Evolutionary conservation across 2,888 invertebrate species (phyloP).

Genomic region (Steinernema scapterisci): DNA sequence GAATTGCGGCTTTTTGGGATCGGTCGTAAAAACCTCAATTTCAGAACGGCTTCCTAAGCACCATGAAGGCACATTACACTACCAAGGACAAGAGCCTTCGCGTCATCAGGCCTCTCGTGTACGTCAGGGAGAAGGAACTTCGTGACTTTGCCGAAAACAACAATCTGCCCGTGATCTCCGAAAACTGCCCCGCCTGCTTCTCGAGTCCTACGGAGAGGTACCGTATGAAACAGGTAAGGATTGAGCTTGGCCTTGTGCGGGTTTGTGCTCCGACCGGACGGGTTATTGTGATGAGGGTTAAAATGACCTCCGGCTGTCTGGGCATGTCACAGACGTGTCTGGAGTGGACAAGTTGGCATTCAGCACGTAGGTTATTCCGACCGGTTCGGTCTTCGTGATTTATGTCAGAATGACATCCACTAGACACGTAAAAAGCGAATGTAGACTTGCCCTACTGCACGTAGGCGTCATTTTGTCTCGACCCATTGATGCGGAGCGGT

Average conservation of each 20-base stretch:
- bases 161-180: constrained; percentile 77
- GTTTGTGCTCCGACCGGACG: no score
- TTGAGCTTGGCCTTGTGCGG: background rate
- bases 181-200: constrained; percentile 73
- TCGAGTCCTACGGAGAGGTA: constrained; percentile 50
- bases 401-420: no score
- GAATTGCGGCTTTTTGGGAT: background rate
- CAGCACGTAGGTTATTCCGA: no score
- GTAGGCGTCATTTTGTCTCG: no score
- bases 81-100: constrained; percentile 81
- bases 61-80: constrained; percentile 80
- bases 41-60: constrained; percentile 77
- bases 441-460: no score
- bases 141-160: constrained; percentile 78
- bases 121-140: constrained; percentile 80
- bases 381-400: no score
- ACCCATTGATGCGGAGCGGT: no score
- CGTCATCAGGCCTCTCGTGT: constrained; percentile 84
- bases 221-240: constrained; percentile 47
- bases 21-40: background rate
- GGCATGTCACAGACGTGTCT: no score
- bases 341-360: no score
- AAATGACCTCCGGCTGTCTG: no score
- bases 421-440: no score
- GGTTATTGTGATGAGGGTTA: no score